Evolutionary conservation across 2,797 vertebrate genomes (phyloP).

Genomic region (Euphonia xanthogaster): DNA sequence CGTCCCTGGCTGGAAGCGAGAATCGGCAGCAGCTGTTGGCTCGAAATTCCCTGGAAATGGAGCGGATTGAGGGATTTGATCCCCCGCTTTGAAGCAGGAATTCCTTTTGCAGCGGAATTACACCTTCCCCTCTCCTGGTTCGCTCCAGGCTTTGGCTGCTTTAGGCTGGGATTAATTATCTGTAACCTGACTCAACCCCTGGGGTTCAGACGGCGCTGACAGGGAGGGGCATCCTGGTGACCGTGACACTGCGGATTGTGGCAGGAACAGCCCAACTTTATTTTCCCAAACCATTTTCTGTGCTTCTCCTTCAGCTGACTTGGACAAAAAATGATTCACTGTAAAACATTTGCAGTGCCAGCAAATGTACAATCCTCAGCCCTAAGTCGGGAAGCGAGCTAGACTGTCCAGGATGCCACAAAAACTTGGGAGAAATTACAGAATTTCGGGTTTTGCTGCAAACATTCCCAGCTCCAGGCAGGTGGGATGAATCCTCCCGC

Average conservation of each 20-base stretch:
- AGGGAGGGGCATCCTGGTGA: background rate
- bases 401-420: fast-evolving
- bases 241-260: fast-evolving
- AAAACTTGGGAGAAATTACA: background rate
- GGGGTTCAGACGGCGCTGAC: background rate
- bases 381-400: background rate
- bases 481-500: background rate
- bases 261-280: background rate
- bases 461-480: background rate
- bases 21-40: background rate
- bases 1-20: background rate
- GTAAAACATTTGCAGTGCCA: background rate
- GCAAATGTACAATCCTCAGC: background rate
- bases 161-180: background rate
- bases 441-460: background rate
- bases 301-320: background rate
- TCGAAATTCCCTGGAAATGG: background rate
- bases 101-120: background rate
- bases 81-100: background rate
- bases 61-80: background rate
- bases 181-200: background rate
- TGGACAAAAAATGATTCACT: background rate
- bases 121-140: background rate
- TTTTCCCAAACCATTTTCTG: background rate
- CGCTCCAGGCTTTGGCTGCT: background rate